A percentile compares a stretch with the other conserved stretches of the same genome.
Evolutionary conservation across 2,113 vertebrate genomes (phyloP).

Genomic region (Thymallus thymallus): DNA sequence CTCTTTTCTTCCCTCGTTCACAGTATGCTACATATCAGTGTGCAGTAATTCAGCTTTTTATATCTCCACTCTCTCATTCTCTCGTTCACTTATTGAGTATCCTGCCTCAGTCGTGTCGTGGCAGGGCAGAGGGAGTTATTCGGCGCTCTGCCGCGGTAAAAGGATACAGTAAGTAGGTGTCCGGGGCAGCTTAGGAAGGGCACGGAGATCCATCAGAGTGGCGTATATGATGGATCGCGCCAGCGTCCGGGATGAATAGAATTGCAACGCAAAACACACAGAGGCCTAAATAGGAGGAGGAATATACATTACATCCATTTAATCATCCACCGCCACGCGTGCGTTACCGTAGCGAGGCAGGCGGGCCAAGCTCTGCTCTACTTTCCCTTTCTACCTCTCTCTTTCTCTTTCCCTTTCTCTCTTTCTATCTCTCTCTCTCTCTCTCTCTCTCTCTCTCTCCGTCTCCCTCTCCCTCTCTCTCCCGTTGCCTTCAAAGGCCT

Average conservation of each 20-base stretch:
- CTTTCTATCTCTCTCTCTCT: background rate
- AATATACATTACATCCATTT: conserved; percentile 78
- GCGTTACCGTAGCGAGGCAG: conserved; percentile 45
- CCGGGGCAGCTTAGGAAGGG: conserved; percentile 69
- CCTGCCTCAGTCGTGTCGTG: conserved; percentile 58
- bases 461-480: conserved; percentile 11
- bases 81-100: conserved; percentile 67
- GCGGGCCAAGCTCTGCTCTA: conserved; percentile 45
- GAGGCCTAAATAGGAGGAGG: conserved; percentile 62
- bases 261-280: conserved; percentile 69
- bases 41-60: too few species aligned
- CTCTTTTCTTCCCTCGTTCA: conserved; percentile 22
- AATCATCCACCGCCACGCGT: conserved; percentile 58
- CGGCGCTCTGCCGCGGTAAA: conserved; percentile 68
- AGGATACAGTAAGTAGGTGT: conserved; percentile 76
- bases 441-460: conserved; percentile 1
- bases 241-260: conserved; percentile 71
- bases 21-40: conserved; percentile 56
- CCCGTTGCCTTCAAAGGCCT: conserved; percentile 55
- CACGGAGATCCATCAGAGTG: conserved; percentile 71
- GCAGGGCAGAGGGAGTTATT: conserved; percentile 47
- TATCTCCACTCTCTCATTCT: too few species aligned
- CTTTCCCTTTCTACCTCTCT: conserved; percentile 18
- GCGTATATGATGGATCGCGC: conserved; percentile 66
- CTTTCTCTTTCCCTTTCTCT: too few species aligned